phyloP scores from a whole-genome alignment of 2,888 invertebrate species.

The Zygaena filipendulae region DNA sequence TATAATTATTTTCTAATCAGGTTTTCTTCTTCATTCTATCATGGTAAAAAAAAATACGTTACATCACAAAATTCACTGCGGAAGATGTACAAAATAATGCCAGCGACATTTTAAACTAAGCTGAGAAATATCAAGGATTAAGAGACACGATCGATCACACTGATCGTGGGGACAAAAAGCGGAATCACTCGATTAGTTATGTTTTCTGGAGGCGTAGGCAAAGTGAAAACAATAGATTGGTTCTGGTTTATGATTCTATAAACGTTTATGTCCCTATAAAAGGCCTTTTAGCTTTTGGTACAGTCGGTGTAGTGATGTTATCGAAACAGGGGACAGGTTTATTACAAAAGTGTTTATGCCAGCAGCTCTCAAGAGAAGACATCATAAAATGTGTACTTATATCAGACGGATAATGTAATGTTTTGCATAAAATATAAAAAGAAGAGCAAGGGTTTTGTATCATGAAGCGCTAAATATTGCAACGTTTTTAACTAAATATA shows the following conservation, averaged over 20 bases:
- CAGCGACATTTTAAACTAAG: slow-evolving; percentile 43
- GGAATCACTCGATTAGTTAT: slow-evolving; percentile 61
- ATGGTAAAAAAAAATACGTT: too few species aligned
- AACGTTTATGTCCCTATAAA: slow-evolving; percentile 64
- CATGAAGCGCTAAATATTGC: too few species aligned
- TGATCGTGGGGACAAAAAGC: slow-evolving; percentile 52
- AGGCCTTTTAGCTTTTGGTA: slow-evolving; percentile 57
- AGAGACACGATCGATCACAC: slow-evolving; percentile 63
- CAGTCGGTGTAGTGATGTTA: slow-evolving; percentile 54
- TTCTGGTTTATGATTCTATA: slow-evolving; percentile 64
- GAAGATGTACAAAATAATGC: too few species aligned
- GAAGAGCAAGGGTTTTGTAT: too few species aligned
- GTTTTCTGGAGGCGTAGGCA: slow-evolving; percentile 54
- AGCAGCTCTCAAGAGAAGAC: slow-evolving; percentile 35
- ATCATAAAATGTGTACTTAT: slow-evolving; percentile 22
- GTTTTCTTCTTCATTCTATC: too few species aligned
- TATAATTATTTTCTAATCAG: too few species aligned
- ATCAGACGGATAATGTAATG: too few species aligned
- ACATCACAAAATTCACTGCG: too few species aligned
- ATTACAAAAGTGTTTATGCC: slow-evolving; percentile 43
- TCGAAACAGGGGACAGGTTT: slow-evolving; percentile 46
- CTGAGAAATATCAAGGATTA: slow-evolving; percentile 48
- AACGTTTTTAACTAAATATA: too few species aligned
- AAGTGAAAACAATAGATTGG: slow-evolving; percentile 58
- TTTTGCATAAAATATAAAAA: slow-evolving; percentile 25